Evolutionary conservation across 2,888 invertebrate species (phyloP).

Genomic region (Drosophila prolongata): DNA sequence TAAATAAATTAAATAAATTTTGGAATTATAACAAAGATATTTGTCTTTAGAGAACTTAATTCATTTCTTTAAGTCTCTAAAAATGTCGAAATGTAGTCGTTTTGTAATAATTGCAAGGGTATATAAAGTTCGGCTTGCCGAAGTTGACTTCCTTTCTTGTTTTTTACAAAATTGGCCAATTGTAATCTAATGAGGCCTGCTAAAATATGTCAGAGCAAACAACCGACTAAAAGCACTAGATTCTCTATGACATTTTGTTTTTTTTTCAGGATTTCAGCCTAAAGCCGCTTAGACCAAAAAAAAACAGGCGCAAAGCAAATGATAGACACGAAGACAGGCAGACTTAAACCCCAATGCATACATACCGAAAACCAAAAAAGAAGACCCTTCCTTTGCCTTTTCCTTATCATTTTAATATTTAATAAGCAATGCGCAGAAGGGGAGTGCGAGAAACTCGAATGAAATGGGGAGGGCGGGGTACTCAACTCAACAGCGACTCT

Average conservation of each 20-base stretch:
- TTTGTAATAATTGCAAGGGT: too few species aligned
- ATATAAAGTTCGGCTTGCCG: too few species aligned
- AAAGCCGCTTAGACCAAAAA: slow-evolving; percentile 63
- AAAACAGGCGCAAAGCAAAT: slow-evolving; percentile 27
- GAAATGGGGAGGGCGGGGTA: slow-evolving; percentile 17
- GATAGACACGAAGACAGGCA: slow-evolving; percentile 25
- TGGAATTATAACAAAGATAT: too few species aligned
- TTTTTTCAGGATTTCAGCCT: slow-evolving; percentile 3
- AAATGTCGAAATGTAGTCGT: too few species aligned
- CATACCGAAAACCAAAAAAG: slow-evolving; percentile 5
- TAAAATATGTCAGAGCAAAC: neutral
- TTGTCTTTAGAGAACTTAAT: too few species aligned
- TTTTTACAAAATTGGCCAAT: neutral
- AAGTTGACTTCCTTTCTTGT: too few species aligned
- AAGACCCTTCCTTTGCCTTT: slow-evolving; percentile 22
- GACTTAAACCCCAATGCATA: slow-evolving; percentile 25
- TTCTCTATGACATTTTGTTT: neutral
- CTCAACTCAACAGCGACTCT: slow-evolving; percentile 37
- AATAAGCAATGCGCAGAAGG: slow-evolving; percentile 65
- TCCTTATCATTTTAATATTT: slow-evolving; percentile 77
- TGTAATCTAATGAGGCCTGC: slow-evolving; percentile 5
- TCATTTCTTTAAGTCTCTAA: too few species aligned
- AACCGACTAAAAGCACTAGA: slow-evolving; percentile 6
- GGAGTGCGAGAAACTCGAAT: slow-evolving; percentile 32
- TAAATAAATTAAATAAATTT: too few species aligned